phyloP scores from a whole-genome alignment of 2,113 vertebrate genomes.

The Jacana jacana region DNA sequence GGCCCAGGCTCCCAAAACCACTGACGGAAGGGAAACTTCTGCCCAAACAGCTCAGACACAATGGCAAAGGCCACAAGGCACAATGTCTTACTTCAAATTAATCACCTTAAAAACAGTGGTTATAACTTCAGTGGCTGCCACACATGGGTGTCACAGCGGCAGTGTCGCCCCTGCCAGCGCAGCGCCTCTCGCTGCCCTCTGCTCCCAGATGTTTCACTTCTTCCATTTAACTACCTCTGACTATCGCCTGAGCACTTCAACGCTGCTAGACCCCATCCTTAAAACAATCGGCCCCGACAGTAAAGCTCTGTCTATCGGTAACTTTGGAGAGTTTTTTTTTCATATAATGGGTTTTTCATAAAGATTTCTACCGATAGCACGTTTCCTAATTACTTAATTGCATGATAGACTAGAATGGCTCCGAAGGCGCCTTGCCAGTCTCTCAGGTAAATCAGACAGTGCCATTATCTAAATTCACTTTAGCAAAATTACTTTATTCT shows the following conservation, averaged over 20 bases:
- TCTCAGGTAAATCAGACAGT: slow-evolving; percentile 65
- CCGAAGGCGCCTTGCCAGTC: slow-evolving; percentile 60
- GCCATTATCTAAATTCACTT: slow-evolving; percentile 65
- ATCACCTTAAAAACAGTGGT: no score
- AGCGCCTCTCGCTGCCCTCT: not conserved
- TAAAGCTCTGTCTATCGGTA: not conserved
- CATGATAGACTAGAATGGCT: slow-evolving; percentile 63
- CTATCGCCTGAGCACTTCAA: not conserved
- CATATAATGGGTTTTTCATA: not conserved
- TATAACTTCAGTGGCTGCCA: no score
- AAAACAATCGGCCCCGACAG: not conserved
- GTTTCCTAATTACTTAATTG: slow-evolving; percentile 71
- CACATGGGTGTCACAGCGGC: no score
- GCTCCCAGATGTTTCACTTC: not conserved
- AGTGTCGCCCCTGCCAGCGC: not conserved
- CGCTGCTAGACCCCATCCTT: not conserved
- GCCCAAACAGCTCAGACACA: not conserved
- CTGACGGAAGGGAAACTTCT: not conserved
- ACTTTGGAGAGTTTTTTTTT: not conserved
- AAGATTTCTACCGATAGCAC: slow-evolving; percentile 24
- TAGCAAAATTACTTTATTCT: slow-evolving; percentile 56
- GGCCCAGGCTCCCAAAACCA: not conserved
- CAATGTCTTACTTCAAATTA: no score
- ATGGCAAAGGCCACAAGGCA: not conserved
- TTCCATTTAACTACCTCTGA: not conserved